Percentiles rank a stretch among this genome's conserved stretches.
Evolutionary conservation across 2,888 invertebrate species (phyloP).

Genomic region (Cosmorhoe ocellata): DNA sequence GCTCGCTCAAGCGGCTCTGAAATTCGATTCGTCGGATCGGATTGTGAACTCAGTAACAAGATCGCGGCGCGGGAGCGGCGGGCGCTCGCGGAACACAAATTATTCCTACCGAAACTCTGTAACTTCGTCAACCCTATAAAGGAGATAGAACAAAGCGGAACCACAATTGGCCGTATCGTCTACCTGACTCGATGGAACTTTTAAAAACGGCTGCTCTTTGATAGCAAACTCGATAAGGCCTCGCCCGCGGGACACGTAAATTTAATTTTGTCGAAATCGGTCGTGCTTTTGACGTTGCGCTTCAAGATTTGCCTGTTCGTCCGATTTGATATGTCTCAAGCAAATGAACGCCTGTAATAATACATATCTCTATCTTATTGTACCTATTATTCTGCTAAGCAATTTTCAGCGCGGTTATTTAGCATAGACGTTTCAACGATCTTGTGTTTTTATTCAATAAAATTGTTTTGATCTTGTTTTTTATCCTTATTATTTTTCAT

Average conservation of each 20-base stretch:
- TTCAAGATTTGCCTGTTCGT: slow-evolving; percentile 63
- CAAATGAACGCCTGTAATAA: slow-evolving; percentile 11
- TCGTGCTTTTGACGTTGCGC: slow-evolving; percentile 73
- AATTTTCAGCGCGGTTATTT: too few relatives aligned
- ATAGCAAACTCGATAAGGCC: slow-evolving; percentile 75
- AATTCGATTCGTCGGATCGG: slow-evolving; percentile 71
- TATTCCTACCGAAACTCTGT: slow-evolving; percentile 75
- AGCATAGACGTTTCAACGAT: too few relatives aligned
- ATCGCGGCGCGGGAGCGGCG: slow-evolving; percentile 68
- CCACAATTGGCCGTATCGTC: slow-evolving; percentile 71
- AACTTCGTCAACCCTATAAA: slow-evolving; percentile 76
- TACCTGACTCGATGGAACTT: slow-evolving; percentile 75
- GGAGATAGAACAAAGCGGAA: slow-evolving; percentile 77
- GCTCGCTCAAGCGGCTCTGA: slow-evolving; percentile 53
- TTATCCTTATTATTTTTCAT: too few relatives aligned
- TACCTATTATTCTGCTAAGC: too few relatives aligned
- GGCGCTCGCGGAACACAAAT: slow-evolving; percentile 74
- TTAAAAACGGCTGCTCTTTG: slow-evolving; percentile 81
- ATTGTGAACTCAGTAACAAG: slow-evolving; percentile 74
- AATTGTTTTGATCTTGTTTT: too few relatives aligned
- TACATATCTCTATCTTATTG: too few relatives aligned
- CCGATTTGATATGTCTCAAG: slow-evolving; percentile 32
- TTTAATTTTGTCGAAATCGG: slow-evolving; percentile 75
- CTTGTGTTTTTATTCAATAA: too few relatives aligned
- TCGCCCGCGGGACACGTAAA: slow-evolving; percentile 79